phyloP scores from a whole-genome alignment of 2,113 vertebrate species.

The Oenanthe melanoleuca region DNA sequence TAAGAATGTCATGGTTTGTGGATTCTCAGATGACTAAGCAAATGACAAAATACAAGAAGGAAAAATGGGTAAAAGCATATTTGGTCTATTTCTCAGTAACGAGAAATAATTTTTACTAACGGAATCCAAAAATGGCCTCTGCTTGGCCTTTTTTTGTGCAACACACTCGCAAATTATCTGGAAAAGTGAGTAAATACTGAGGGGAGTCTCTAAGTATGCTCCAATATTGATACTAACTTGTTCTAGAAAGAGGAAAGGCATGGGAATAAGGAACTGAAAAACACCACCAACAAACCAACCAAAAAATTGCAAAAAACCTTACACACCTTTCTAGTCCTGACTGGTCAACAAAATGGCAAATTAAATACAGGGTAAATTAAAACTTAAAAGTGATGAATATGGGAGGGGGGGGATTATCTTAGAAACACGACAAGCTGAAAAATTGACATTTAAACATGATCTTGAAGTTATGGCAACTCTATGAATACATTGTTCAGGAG shows the following conservation, averaged over 20 bases:
- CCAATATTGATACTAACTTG: neutral
- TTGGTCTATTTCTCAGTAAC: neutral
- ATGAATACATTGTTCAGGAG: neutral
- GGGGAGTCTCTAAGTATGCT: neutral
- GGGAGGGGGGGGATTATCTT: neutral
- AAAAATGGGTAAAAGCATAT: neutral
- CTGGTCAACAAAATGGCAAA: neutral
- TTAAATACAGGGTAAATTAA: neutral
- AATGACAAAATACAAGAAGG: neutral
- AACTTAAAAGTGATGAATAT: neutral
- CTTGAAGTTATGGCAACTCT: neutral
- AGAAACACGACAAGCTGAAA: neutral
- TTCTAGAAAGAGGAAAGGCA: neutral
- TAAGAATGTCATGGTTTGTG: neutral
- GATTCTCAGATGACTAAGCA: neutral
- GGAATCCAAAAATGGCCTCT: neutral
- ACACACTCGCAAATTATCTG: neutral
- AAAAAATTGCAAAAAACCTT: neutral
- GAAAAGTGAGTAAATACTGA: neutral
- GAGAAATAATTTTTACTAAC: neutral
- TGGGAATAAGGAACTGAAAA: neutral
- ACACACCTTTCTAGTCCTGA: neutral
- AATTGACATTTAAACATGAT: neutral
- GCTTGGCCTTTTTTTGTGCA: neutral
- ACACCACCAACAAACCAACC: fast-evolving